Conservation (phyloP, 2,888 invertebrate genomes). For the Tyria jacobaeae region DNA sequence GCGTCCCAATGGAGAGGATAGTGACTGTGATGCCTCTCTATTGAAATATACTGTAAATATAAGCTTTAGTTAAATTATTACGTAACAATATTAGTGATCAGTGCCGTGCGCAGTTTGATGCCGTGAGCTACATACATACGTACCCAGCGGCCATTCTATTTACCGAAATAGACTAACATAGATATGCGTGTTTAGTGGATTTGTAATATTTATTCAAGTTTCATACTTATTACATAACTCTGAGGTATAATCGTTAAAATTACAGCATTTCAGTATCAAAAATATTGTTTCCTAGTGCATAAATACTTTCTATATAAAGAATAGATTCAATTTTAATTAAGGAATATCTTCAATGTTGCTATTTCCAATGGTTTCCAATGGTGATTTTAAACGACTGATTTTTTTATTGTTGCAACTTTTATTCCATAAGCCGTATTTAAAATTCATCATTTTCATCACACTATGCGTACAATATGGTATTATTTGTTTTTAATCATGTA, state of each 20-base stretch:
- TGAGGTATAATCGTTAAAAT: constrained; percentile 34
- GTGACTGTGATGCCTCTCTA: constrained; percentile 42
- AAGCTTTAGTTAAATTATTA: constrained; percentile 63
- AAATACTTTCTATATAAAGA: constrained; percentile 35
- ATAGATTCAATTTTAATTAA: constrained; percentile 30
- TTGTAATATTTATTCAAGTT: constrained; percentile 38
- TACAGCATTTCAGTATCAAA: constrained; percentile 30
- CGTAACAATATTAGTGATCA: constrained; percentile 47
- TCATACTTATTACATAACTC: constrained; percentile 28
- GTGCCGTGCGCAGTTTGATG: constrained; percentile 58
- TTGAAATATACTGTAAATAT: constrained; percentile 66
- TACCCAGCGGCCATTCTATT: constrained; percentile 52
- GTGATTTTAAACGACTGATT: constrained; percentile 41
- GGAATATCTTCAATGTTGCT: constrained; percentile 45
- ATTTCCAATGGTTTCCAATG: constrained; percentile 32
- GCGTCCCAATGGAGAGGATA: constrained; percentile 27
- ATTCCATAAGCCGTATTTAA: constrained; percentile 26
- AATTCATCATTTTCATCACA: constrained; percentile 46
- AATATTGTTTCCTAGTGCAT: constrained; percentile 39
- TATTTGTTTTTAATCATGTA: constrained; percentile 49
- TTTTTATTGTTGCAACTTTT: constrained; percentile 38
- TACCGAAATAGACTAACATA: constrained; percentile 48
- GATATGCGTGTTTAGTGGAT: constrained; percentile 35
- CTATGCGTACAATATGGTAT: constrained; percentile 38
- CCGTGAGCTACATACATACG: constrained; percentile 54